Evolutionary conservation across 2,113 vertebrate species (phyloP).

Genomic region (Myocastor coypus): DNA sequence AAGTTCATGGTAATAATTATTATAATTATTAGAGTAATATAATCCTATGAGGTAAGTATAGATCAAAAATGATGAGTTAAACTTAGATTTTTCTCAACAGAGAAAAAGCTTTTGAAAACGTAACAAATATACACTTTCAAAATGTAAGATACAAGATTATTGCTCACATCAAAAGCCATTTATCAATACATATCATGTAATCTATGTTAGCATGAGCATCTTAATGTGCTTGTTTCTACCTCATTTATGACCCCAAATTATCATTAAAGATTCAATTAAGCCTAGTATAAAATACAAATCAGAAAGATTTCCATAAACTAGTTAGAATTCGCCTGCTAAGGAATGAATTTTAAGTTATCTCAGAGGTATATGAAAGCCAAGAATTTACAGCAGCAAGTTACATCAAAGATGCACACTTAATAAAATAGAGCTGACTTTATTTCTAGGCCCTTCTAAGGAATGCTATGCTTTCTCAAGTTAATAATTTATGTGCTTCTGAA

Average conservation of each 20-base stretch:
- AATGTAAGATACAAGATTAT: not conserved
- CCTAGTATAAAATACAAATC: conserved; percentile 36
- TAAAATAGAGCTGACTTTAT: not conserved
- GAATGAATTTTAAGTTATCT: not conserved
- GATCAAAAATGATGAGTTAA: not conserved
- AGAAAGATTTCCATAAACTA: conserved; percentile 52
- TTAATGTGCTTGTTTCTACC: not conserved
- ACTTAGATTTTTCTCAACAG: not conserved
- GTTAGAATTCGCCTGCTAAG: not conserved
- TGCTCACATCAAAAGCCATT: not conserved
- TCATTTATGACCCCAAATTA: conserved; percentile 43
- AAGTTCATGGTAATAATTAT: not conserved
- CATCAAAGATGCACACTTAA: conserved; percentile 36
- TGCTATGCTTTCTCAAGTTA: not conserved
- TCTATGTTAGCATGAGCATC: not conserved
- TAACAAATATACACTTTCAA: not conserved
- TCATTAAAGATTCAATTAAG: conserved; percentile 33
- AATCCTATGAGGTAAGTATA: not conserved
- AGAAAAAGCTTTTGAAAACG: not conserved
- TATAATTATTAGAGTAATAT: not conserved
- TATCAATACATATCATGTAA: not conserved
- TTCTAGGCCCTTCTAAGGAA: not conserved
- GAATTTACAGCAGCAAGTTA: not conserved
- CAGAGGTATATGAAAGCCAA: not conserved
- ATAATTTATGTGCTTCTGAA: conserved; percentile 10